These are phyloP conservation scores for Polydesmus complanatus DNA, from an alignment of 2,888 invertebrate species.

Conservation along the genomic window DNA sequence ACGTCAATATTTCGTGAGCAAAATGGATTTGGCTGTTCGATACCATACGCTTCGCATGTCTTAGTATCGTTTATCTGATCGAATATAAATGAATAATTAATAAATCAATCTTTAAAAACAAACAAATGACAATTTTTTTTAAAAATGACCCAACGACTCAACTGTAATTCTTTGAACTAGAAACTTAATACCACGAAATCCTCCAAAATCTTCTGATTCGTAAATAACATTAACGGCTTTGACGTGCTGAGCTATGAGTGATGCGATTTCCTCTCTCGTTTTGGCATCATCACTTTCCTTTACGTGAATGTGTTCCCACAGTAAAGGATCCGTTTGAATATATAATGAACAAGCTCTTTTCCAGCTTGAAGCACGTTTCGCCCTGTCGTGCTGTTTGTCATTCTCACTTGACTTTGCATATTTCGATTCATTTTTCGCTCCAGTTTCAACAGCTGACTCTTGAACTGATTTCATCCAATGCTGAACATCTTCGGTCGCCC, in stretches of 20 bases:
- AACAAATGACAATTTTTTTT: not conserved
- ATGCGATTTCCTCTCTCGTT: conserved; percentile 91
- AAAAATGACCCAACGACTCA: not conserved
- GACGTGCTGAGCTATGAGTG: conserved; percentile 94
- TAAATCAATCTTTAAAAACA: not conserved
- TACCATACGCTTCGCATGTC: conserved; percentile 50
- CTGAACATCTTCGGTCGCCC: conserved; percentile 69
- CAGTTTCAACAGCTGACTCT: conserved; percentile 34
- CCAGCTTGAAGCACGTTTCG: conserved; percentile 20
- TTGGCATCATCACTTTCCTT: conserved; percentile 47
- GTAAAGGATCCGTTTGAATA: conserved; percentile 94
- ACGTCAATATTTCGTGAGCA: conserved; percentile 97
- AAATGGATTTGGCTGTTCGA: conserved; percentile 51
- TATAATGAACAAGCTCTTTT: conserved; percentile 71
- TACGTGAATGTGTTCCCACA: conserved; percentile 84
- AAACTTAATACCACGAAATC: conserved; percentile 90
- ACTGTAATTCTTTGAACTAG: conserved; percentile 80
- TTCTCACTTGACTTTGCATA: not conserved
- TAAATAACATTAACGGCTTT: conserved; percentile 97
- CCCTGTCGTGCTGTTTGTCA: not conserved
- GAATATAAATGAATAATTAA: conserved; percentile 27
- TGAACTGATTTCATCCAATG: conserved; percentile 89
- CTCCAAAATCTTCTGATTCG: conserved; percentile 86
- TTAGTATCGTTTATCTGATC: conserved; percentile 89
- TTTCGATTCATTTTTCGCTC: conserved; percentile 21